These are phyloP conservation scores for Laupala kohalensis DNA, from an alignment of 1,140 invertebrate species.

Conservation along the genomic window DNA sequence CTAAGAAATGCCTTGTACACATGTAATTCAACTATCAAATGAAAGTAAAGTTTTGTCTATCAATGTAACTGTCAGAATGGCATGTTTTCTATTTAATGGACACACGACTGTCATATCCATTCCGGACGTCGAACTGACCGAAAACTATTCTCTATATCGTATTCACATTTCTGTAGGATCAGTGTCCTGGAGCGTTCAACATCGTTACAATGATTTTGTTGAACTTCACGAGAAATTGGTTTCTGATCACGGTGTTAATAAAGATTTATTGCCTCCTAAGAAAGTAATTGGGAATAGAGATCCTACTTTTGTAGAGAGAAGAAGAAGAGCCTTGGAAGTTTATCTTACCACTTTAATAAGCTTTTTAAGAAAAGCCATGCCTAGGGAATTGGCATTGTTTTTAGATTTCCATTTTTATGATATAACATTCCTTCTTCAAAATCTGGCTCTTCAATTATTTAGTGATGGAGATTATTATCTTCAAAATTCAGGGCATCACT, in stretches of 20 bases:
- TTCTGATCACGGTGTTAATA: slow-evolving; percentile 58
- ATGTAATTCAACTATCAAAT: too few species aligned
- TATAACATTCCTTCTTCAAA: slow-evolving; percentile 65
- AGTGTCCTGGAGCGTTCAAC: slow-evolving; percentile 66
- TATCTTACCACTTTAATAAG: slow-evolving; percentile 67
- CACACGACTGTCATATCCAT: slow-evolving; percentile 43
- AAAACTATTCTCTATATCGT: slow-evolving; percentile 49
- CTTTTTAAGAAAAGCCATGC: slow-evolving; percentile 60
- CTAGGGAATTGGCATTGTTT: slow-evolving; percentile 59
- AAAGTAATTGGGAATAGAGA: slow-evolving; percentile 70
- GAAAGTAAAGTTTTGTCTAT: too few species aligned
- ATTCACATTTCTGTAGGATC: slow-evolving; percentile 52
- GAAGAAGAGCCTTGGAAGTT: slow-evolving; percentile 59
- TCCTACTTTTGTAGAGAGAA: slow-evolving; percentile 71
- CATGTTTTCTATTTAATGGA: slow-evolving; percentile 43
- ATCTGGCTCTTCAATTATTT: slow-evolving; percentile 56
- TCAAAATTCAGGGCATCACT: slow-evolving; percentile 41
- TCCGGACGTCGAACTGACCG: slow-evolving; percentile 35
- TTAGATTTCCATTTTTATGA: slow-evolving; percentile 71
- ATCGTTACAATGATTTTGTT: slow-evolving; percentile 80
- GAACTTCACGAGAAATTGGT: slow-evolving; percentile 74
- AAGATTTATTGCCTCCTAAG: slow-evolving; percentile 79
- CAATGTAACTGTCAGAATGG: too few species aligned
- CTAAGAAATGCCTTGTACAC: too few species aligned
- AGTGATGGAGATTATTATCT: slow-evolving; percentile 52